phyloP scores from a whole-genome alignment of 2,113 vertebrate genomes.

The Recurvirostra avosetta region DNA sequence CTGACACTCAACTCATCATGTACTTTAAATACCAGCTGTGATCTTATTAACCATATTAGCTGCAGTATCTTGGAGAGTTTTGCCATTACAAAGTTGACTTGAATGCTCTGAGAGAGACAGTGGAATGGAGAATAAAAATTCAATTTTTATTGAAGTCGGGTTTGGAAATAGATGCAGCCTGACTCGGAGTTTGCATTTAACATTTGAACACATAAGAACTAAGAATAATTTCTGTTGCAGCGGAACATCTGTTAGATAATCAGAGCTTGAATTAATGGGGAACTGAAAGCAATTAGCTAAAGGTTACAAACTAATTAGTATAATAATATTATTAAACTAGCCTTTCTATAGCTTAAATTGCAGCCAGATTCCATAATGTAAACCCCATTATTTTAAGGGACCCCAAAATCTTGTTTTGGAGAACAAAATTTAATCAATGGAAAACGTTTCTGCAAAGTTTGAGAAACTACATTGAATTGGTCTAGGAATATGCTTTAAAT shows the following conservation, averaged over 20 bases:
- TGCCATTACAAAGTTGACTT: neutral
- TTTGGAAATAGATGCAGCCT: neutral
- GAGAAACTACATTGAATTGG: neutral
- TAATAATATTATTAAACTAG: conserved; percentile 49
- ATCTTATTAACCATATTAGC: neutral
- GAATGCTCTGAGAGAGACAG: neutral
- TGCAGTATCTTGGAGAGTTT: neutral
- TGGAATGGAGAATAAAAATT: neutral
- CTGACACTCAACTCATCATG: neutral
- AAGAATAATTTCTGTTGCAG: conserved; percentile 35
- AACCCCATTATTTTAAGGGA: neutral
- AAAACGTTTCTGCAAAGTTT: neutral
- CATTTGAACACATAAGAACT: conserved; percentile 14
- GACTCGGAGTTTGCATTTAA: conserved; percentile 4
- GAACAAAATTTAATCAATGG: neutral
- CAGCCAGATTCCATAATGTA: neutral
- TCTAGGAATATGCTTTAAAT: neutral
- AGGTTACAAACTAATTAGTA: conserved; percentile 59
- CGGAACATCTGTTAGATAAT: conserved; percentile 52
- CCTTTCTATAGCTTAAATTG: neutral
- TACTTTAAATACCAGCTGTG: neutral
- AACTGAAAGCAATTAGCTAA: conserved; percentile 57
- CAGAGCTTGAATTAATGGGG: conserved; percentile 45
- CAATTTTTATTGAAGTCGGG: neutral
- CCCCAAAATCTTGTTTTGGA: neutral